Conservation (phyloP, 1,140 invertebrate genomes). For the Drosophila burlai region DNA sequence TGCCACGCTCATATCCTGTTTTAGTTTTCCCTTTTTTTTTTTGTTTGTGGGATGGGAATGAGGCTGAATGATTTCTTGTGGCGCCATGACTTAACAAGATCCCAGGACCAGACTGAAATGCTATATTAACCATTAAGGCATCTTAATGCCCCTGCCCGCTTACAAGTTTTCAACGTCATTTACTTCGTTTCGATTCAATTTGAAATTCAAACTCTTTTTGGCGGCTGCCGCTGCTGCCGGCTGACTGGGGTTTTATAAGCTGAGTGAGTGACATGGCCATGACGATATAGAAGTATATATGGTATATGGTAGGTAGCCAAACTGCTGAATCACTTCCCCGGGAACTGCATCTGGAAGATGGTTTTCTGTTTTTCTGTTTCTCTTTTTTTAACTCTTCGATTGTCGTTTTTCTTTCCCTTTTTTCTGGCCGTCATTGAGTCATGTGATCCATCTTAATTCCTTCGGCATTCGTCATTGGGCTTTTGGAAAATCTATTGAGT, state of each 20-base stretch:
- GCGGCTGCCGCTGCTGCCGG: constrained; percentile 39
- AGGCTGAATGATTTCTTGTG: constrained; percentile 43
- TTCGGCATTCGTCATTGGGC: constrained; percentile 79
- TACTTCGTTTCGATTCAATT: constrained; percentile 79
- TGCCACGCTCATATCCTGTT: constrained; percentile 63
- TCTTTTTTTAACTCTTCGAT: constrained; percentile 62
- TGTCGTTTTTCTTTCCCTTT: constrained; percentile 22
- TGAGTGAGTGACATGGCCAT: constrained; percentile 73
- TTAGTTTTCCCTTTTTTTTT: constrained; percentile 32
- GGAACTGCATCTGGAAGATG: constrained; percentile 58
- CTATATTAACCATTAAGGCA: constrained; percentile 80
- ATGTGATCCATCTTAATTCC: constrained; percentile 84
- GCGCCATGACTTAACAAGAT: constrained; percentile 74
- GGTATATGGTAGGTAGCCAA: constrained; percentile 57
- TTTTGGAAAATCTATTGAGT: constrained; percentile 69
- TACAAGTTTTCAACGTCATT: constrained; percentile 79
- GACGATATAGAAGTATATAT: constrained; percentile 42
- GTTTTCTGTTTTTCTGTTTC: constrained; percentile 59
- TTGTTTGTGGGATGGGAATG: too few species aligned
- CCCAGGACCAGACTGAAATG: constrained; percentile 37
- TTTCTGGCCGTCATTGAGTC: constrained; percentile 66
- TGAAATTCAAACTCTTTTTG: constrained; percentile 80
- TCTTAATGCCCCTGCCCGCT: constrained; percentile 44
- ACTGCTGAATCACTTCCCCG: constrained; percentile 62
- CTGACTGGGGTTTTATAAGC: constrained; percentile 41